Percentiles rank a stretch among this genome's conserved stretches.
Conservation (phyloP, 2,888 invertebrate genomes). For the Cataglyphis albicans region DNA sequence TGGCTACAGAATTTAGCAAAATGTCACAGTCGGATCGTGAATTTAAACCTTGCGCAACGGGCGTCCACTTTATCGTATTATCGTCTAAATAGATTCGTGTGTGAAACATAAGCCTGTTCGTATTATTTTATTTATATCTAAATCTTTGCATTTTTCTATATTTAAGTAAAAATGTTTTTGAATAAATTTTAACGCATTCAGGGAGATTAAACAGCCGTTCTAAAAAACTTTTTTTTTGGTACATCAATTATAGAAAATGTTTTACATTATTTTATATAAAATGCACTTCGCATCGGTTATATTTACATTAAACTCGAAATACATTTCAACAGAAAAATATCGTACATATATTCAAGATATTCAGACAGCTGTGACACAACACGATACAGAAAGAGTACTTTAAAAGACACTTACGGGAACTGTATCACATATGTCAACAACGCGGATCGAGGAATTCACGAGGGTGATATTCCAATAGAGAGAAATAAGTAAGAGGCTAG, state of each 20-base stretch:
- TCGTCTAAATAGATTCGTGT: not conserved
- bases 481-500: not conserved
- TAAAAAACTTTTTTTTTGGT: not conserved
- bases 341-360: slow-evolving; percentile 33
- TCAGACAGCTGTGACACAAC: slow-evolving; percentile 50
- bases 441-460: slow-evolving; percentile 30
- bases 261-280: not conserved
- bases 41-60: slow-evolving; percentile 35
- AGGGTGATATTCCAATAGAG: not conserved
- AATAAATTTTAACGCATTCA: not conserved
- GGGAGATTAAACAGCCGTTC: slow-evolving; percentile 11
- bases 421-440: slow-evolving; percentile 46
- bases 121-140: not conserved
- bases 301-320: slow-evolving; percentile 29
- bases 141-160: not conserved
- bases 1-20: slow-evolving; percentile 57
- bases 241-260: not conserved
- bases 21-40: slow-evolving; percentile 49
- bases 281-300: not conserved
- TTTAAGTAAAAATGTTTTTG: not conserved
- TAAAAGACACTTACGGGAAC: slow-evolving; percentile 50
- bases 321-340: not conserved
- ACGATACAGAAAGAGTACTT: slow-evolving; percentile 28
- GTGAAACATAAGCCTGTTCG: not conserved
- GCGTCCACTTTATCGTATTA: slow-evolving; percentile 3